Evolutionary conservation across 2,888 invertebrate genomes (phyloP).

Genomic region (Orchesellides sinensis): DNA sequence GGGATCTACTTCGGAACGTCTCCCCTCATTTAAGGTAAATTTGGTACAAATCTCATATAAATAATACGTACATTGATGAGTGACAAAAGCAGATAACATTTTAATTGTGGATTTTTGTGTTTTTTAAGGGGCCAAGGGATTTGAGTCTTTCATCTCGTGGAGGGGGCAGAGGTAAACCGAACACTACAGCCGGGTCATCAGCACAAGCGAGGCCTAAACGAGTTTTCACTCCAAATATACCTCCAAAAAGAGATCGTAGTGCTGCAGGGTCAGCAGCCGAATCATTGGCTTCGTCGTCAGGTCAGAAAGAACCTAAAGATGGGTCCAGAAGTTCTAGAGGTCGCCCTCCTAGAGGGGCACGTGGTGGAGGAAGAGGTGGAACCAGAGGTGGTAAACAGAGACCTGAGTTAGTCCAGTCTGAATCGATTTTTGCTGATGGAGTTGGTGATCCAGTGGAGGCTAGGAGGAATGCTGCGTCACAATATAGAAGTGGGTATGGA

Average conservation of each 20-base stretch:
- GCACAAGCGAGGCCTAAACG: conserved; percentile 47
- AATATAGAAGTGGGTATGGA: conserved; percentile 46
- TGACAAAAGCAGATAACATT: background rate
- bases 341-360: conserved; percentile 11
- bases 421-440: conserved; percentile 71
- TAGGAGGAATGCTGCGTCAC: conserved; percentile 30
- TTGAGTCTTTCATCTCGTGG: conserved; percentile 56
- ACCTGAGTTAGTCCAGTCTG: conserved; percentile 62
- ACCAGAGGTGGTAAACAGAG: conserved; percentile 39
- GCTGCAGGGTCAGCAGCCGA: background rate
- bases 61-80: background rate
- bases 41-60: background rate
- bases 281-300: background rate
- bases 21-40: conserved; percentile 66
- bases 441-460: conserved; percentile 59
- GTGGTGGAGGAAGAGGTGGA: conserved; percentile 47
- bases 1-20: conserved; percentile 57
- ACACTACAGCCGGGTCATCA: background rate
- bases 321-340: conserved; percentile 36
- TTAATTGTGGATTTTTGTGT: background rate
- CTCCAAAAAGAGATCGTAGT: conserved; percentile 59
- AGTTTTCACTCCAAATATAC: conserved; percentile 70
- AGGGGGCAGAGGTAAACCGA: conserved; percentile 6
- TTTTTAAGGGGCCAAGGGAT: conserved; percentile 66
- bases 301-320: background rate